phyloP scores from a whole-genome alignment of 2,797 vertebrate genomes.

The Sebastes umbrosus region DNA sequence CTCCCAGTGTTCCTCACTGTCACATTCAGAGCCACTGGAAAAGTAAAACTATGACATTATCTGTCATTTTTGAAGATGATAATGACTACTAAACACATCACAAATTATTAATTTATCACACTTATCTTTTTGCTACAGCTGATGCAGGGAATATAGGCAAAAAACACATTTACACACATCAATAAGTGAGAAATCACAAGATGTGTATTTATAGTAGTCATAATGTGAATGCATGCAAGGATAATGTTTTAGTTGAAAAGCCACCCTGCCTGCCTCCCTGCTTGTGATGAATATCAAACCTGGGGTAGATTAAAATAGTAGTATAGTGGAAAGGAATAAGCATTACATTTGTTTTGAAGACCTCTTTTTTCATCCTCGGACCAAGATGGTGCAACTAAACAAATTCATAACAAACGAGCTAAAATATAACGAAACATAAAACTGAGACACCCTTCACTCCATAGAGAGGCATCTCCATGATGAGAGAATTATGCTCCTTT shows the following conservation, averaged over 20 bases:
- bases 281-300: not conserved
- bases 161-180: not conserved
- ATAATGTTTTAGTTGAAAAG: not conserved
- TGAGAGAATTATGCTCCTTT: not conserved
- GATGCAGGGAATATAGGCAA: not conserved
- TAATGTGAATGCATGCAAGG: not conserved
- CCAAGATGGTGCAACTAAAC: not conserved
- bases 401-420: not conserved
- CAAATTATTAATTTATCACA: not conserved
- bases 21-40: constrained; percentile 15
- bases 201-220: not conserved
- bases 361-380: not conserved
- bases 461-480: not conserved
- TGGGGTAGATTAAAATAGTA: not conserved
- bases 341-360: not conserved
- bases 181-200: not conserved
- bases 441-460: not conserved
- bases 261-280: not conserved
- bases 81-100: constrained; percentile 5
- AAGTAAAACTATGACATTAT: constrained; percentile 35
- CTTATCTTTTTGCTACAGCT: not conserved
- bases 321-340: not conserved
- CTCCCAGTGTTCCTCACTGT: constrained; percentile 11
- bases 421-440: not conserved
- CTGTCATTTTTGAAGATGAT: constrained; percentile 29